Conservation (phyloP, 2,888 invertebrate species). For the Drosophila recens region DNA sequence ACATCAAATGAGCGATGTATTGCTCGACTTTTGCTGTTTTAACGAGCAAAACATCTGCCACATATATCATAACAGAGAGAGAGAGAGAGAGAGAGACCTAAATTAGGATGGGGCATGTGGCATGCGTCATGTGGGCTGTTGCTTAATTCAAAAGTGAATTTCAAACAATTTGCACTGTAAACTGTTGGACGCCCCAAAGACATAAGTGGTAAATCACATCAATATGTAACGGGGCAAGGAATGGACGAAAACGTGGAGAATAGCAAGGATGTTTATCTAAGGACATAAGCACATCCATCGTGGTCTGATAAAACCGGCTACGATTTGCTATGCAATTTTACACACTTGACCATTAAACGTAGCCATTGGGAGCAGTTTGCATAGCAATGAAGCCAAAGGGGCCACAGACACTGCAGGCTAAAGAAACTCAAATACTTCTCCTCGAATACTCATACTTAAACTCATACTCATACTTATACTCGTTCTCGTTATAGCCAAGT, state of each 20-base stretch:
- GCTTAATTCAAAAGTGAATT: constrained; percentile 78
- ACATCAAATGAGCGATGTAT: constrained; percentile 55
- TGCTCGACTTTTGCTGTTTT: constrained; percentile 48
- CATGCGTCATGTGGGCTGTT: constrained; percentile 6
- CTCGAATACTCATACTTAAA: neutral
- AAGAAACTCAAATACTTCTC: constrained; percentile 34
- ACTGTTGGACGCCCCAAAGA: constrained; percentile 74
- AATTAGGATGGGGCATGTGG: neutral
- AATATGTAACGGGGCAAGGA: constrained; percentile 72
- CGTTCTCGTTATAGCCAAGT: constrained; percentile 36
- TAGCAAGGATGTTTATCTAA: constrained; percentile 78
- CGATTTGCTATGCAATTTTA: constrained; percentile 82
- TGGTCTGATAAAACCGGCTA: constrained; percentile 35
- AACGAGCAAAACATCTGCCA: constrained; percentile 54
- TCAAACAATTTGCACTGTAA: constrained; percentile 78
- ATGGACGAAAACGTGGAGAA: constrained; percentile 16
- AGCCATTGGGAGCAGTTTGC: constrained; percentile 82
- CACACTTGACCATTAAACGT: constrained; percentile 82
- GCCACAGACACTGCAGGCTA: constrained; percentile 30
- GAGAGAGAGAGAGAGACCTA: constrained; percentile 4
- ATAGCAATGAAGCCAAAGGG: constrained; percentile 74
- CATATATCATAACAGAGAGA: constrained; percentile 50
- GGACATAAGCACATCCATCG: constrained; percentile 50
- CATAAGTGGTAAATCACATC: constrained; percentile 83
- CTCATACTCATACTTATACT: neutral